These are phyloP conservation scores for Xiphophorus birchmanni DNA, from an alignment of 2,797 vertebrate genomes.

Conservation along the genomic window DNA sequence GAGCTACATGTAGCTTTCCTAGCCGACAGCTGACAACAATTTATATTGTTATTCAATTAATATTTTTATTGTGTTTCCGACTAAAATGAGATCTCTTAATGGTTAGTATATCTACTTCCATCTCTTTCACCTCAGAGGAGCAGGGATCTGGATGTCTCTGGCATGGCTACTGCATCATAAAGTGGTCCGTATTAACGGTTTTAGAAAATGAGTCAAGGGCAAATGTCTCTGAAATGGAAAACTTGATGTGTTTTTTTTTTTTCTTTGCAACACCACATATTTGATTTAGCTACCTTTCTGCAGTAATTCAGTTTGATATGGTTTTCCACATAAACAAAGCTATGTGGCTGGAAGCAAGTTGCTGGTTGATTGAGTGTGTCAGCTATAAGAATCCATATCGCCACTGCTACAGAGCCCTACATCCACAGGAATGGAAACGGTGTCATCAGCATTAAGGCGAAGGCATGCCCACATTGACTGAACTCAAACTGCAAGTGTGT, in stretches of 20 bases:
- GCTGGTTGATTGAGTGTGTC: slow-evolving; percentile 76
- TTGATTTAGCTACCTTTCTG: slow-evolving; percentile 74
- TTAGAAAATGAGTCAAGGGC: slow-evolving; percentile 72
- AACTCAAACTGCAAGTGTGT: slow-evolving; percentile 36
- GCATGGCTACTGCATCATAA: slow-evolving; percentile 70
- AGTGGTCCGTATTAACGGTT: slow-evolving; percentile 68
- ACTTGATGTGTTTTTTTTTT: slow-evolving; percentile 32
- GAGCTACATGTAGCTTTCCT: too few relatives aligned
- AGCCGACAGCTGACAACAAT: too few relatives aligned
- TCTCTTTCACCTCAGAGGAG: slow-evolving; percentile 66
- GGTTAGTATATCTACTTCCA: slow-evolving; percentile 49
- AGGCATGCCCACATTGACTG: slow-evolving; percentile 65
- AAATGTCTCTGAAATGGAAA: slow-evolving; percentile 75
- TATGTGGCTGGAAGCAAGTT: slow-evolving; percentile 73
- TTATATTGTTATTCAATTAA: too few relatives aligned
- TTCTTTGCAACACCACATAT: slow-evolving; percentile 61
- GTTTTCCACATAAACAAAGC: slow-evolving; percentile 79
- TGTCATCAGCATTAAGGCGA: slow-evolving; percentile 77
- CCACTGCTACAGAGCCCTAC: slow-evolving; percentile 65
- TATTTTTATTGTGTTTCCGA: too few relatives aligned
- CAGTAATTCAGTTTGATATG: slow-evolving; percentile 78
- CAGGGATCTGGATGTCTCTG: slow-evolving; percentile 55
- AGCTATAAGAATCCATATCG: slow-evolving; percentile 72
- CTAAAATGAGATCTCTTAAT: slow-evolving; percentile 23
- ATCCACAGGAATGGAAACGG: slow-evolving; percentile 67